A percentile compares a stretch with the other conserved stretches of the same genome.
phyloP scores from a whole-genome alignment of 64 coral and sea anemone genomes.

The Anthopleura sola region DNA sequence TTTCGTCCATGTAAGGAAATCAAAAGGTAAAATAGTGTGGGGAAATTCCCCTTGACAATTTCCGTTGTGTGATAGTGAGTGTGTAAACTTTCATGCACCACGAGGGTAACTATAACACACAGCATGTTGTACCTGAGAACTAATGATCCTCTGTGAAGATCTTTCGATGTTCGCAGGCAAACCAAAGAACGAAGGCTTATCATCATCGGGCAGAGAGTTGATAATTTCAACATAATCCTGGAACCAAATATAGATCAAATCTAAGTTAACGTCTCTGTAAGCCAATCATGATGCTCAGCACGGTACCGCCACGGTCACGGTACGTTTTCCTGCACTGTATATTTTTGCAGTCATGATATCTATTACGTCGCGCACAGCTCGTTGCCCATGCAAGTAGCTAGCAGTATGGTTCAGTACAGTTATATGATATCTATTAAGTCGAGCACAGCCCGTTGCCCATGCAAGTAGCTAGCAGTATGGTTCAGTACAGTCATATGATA shows the following conservation, averaged over 20 bases:
- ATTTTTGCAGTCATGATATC: too few relatives aligned
- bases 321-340: not conserved
- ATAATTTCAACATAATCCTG: slow-evolving; percentile 94
- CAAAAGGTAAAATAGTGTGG: too few relatives aligned
- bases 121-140: slow-evolving; percentile 70
- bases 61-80: too few relatives aligned
- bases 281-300: not conserved
- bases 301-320: not conserved
- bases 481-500: too few relatives aligned
- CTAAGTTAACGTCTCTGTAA: too few relatives aligned
- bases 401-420: too few relatives aligned
- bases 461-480: not conserved
- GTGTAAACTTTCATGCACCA: too few relatives aligned
- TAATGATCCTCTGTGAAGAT: slow-evolving; percentile 95
- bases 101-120: too few relatives aligned
- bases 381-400: not conserved
- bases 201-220: slow-evolving; percentile 78
- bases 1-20: too few relatives aligned
- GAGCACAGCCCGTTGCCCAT: too few relatives aligned
- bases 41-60: too few relatives aligned
- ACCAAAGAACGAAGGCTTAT: slow-evolving; percentile 99
- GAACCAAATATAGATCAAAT: not conserved
- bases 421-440: not conserved
- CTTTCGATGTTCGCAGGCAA: slow-evolving; percentile 95
- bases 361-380: too few relatives aligned